A percentile compares a stretch with the other conserved stretches of the same genome.
Conservation (phyloP, 2,797 vertebrate species). For the Harpagifer antarcticus region DNA sequence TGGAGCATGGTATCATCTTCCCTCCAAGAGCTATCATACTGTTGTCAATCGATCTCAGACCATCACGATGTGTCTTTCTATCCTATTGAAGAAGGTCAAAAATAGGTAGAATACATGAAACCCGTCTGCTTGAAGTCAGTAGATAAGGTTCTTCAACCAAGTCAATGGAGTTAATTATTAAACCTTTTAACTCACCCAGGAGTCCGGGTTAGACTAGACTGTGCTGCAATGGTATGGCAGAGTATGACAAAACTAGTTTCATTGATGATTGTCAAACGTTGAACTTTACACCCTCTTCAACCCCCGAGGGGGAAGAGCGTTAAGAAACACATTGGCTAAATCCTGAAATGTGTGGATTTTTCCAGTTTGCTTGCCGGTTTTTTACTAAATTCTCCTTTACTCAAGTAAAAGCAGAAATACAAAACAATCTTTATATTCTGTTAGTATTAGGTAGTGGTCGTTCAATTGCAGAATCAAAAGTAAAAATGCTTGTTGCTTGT, state of each 20-base stretch:
- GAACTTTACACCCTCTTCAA: background rate
- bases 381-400: background rate
- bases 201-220: background rate
- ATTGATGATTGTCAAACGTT: background rate
- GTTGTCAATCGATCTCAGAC: constrained; percentile 15
- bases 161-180: constrained; percentile 13
- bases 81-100: background rate
- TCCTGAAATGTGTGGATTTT: background rate
- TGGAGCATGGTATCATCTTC: constrained; percentile 1
- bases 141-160: background rate
- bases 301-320: background rate
- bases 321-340: background rate
- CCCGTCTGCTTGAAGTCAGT: fast-evolving
- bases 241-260: background rate
- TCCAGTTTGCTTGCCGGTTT: background rate
- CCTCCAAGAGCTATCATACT: background rate
- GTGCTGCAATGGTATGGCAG: background rate
- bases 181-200: background rate
- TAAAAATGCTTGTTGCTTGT: background rate
- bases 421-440: background rate
- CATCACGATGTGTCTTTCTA: constrained; percentile 12
- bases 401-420: background rate
- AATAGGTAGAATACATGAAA: background rate
- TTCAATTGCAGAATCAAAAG: background rate
- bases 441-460: background rate